Evolutionary conservation across 2,888 invertebrate genomes (phyloP).

Genomic region (Abrostola triplasia): DNA sequence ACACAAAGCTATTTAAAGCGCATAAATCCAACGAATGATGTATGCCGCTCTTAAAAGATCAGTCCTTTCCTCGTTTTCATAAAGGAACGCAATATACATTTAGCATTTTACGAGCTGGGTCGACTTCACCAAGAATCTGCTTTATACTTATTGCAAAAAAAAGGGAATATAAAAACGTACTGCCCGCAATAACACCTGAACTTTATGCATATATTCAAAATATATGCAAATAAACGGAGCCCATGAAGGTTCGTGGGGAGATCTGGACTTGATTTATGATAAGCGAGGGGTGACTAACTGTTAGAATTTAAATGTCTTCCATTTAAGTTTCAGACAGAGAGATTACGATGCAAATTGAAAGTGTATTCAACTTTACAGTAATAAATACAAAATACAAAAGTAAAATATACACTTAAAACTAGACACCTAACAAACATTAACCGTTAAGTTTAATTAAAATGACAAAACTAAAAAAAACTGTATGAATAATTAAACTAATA

Average conservation of each 20-base stretch:
- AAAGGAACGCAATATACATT: constrained; percentile 48
- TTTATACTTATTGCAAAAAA: constrained; percentile 36
- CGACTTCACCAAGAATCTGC: constrained; percentile 24
- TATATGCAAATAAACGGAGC: constrained; percentile 43
- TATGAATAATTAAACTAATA: neutral
- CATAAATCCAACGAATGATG: constrained; percentile 16
- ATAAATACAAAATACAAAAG: neutral
- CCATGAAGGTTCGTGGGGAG: constrained; percentile 8
- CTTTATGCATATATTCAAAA: constrained; percentile 34
- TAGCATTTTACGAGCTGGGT: constrained; percentile 44
- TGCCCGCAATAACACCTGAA: constrained; percentile 32
- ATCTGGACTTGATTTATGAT: constrained; percentile 36
- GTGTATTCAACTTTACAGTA: neutral
- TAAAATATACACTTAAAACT: neutral
- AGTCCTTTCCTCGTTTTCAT: constrained; percentile 37
- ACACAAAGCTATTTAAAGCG: constrained; percentile 8
- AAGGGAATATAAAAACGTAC: constrained; percentile 26
- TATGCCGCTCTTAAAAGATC: constrained; percentile 17
- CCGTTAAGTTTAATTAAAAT: neutral
- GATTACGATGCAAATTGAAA: too few species aligned
- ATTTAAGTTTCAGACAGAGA: neutral
- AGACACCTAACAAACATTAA: neutral
- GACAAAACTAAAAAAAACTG: neutral
- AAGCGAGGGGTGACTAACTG: constrained; percentile 19
- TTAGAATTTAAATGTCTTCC: constrained; percentile 1